phyloP scores from a whole-genome alignment of 2,888 invertebrate genomes.

The Xylophagus ater region DNA sequence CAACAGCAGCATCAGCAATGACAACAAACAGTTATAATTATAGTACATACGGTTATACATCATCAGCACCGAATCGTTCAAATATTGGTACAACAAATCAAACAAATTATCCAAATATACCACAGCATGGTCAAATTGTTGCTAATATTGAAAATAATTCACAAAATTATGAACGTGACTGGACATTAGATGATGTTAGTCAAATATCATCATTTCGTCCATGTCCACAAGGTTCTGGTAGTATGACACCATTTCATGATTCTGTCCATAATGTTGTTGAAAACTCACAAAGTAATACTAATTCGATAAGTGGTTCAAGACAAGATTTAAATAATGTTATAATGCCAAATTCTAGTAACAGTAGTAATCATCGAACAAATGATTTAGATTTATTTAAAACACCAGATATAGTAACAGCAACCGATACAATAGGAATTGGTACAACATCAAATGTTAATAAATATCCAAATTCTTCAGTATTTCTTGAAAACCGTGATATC shows the following conservation, averaged over 20 bases:
- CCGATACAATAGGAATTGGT: conserved; percentile 10
- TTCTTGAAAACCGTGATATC: conserved; percentile 39
- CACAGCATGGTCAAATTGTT: conserved; percentile 41
- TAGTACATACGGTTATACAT: conserved; percentile 18
- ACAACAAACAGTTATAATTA: conserved; percentile 19
- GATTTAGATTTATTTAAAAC: conserved; percentile 20
- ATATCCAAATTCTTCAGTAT: conserved; percentile 39
- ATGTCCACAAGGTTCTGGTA: conserved; percentile 39
- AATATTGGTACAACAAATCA: conserved; percentile 9
- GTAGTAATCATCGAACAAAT: conserved; percentile 17
- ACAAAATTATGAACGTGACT: conserved; percentile 38
- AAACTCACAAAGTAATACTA: conserved; percentile 34
- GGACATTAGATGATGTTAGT: conserved; percentile 38
- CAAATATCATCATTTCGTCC: conserved; percentile 40
- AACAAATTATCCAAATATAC: conserved; percentile 20
- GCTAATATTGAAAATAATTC: conserved; percentile 53
- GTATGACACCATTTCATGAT: conserved; percentile 40
- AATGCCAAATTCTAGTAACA: conserved; percentile 15
- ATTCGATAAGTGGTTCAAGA: conserved; percentile 35
- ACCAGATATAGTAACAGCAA: conserved; percentile 14
- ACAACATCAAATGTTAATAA: conserved; percentile 21
- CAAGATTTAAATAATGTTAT: conserved; percentile 30
- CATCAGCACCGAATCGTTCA: conserved; percentile 8
- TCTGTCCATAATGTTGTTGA: conserved; percentile 37
- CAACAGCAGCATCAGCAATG: conserved; percentile 16